These are phyloP conservation scores for Leptobrachium ailaonicum DNA, from an alignment of 2,113 vertebrate genomes.

Conservation along the genomic window DNA sequence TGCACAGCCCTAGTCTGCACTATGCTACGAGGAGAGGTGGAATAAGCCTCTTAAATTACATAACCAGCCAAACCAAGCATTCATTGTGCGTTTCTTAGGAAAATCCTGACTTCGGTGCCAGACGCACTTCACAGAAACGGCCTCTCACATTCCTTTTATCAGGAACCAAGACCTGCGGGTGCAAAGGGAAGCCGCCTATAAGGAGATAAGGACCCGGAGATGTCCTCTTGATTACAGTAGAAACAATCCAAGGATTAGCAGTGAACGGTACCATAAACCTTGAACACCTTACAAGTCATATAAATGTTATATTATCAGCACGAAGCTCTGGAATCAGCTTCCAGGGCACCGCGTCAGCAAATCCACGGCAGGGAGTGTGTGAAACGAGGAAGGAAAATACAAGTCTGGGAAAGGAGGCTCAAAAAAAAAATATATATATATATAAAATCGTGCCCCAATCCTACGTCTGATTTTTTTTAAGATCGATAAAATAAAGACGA, in stretches of 20 bases:
- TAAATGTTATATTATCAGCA: too few relatives aligned
- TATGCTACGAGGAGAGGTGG: conserved; percentile 18
- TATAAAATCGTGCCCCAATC: too few relatives aligned
- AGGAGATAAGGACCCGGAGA: too few relatives aligned
- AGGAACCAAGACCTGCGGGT: conserved; percentile 1
- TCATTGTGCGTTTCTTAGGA: conserved; percentile 33
- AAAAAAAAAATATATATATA: too few relatives aligned
- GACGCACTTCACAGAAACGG: background rate
- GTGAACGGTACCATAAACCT: background rate
- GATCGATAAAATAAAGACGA: too few relatives aligned
- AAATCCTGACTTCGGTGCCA: conserved; percentile 21
- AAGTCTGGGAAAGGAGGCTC: background rate
- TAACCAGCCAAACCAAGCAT: conserved; percentile 41
- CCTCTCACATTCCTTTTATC: conserved; percentile 14
- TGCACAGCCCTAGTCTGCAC: background rate
- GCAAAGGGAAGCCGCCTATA: background rate
- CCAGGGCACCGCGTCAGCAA: too few relatives aligned
- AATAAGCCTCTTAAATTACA: conserved; percentile 45
- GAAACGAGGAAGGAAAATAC: background rate
- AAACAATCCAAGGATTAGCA: too few relatives aligned
- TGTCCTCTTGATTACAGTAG: too few relatives aligned
- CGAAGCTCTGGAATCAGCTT: too few relatives aligned
- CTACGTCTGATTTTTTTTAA: too few relatives aligned
- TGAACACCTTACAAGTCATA: background rate
- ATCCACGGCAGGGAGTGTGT: too few relatives aligned